These are phyloP conservation scores for Mystacornis crossleyi DNA, from an alignment of 2,113 vertebrate genomes.

Conservation along the genomic window DNA sequence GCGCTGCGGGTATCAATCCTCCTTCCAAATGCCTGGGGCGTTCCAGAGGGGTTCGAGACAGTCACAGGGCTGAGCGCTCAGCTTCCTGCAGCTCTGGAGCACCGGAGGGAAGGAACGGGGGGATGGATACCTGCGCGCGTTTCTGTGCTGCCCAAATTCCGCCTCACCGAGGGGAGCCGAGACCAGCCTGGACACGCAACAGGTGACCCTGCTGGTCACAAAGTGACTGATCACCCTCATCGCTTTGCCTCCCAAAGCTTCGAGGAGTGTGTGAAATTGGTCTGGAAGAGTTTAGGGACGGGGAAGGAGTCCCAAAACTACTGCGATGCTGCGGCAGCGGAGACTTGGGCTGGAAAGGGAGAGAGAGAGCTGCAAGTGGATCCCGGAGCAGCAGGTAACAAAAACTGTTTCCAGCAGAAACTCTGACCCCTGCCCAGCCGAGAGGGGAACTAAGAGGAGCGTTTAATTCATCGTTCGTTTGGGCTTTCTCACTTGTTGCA, in stretches of 20 bases:
- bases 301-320: background rate
- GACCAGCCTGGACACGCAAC: fast-evolving
- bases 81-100: background rate
- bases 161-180: fast-evolving
- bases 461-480: fast-evolving
- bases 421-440: background rate
- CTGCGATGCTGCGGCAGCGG: background rate
- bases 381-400: background rate
- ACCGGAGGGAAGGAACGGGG: background rate
- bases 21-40: fast-evolving
- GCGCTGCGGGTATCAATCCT: background rate
- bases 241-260: background rate
- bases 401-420: background rate
- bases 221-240: fast-evolving
- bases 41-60: background rate
- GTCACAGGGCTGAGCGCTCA: fast-evolving
- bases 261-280: fast-evolving
- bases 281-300: background rate
- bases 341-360: background rate
- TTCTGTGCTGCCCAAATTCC: background rate
- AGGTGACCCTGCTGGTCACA: fast-evolving
- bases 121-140: fast-evolving
- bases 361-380: background rate
- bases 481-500: background rate
- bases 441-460: fast-evolving